Percentiles rank a stretch among this genome's conserved stretches.
Conservation (phyloP, 2,113 vertebrate genomes). For the Cnemophilus loriae region DNA sequence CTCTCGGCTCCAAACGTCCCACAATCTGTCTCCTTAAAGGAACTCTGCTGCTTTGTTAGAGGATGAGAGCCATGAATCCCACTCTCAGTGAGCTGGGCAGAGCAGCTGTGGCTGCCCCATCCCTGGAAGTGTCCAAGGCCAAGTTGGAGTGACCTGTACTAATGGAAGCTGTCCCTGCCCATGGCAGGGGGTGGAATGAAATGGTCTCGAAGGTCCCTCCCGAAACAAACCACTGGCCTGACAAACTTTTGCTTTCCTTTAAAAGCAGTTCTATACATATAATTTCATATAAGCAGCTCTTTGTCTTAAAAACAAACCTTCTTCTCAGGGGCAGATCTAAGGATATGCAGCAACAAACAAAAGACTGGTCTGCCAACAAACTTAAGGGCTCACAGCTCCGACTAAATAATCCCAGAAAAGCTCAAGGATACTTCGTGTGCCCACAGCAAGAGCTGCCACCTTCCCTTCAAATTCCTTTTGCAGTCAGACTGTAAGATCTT, state of each 20-base stretch:
- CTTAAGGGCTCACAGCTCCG: neutral
- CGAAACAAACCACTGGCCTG: neutral
- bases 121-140: neutral
- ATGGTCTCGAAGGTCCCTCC: neutral
- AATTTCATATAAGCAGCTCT: neutral
- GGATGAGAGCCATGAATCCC: rapidly evolving
- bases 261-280: neutral
- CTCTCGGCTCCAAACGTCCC: neutral
- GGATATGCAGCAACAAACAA: neutral
- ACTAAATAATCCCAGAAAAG: neutral
- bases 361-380: neutral
- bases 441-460: neutral
- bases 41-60: neutral
- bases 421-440: neutral
- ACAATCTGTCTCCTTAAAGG: neutral
- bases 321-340: neutral
- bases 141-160: neutral
- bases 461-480: neutral
- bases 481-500: neutral
- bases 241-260: neutral
- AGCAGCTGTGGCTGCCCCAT: neutral
- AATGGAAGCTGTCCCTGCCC: neutral
- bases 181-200: neutral
- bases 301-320: neutral
- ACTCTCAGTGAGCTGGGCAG: neutral